These are phyloP conservation scores for Formica aserva DNA, from an alignment of 2,888 invertebrate species.

Conservation along the genomic window DNA sequence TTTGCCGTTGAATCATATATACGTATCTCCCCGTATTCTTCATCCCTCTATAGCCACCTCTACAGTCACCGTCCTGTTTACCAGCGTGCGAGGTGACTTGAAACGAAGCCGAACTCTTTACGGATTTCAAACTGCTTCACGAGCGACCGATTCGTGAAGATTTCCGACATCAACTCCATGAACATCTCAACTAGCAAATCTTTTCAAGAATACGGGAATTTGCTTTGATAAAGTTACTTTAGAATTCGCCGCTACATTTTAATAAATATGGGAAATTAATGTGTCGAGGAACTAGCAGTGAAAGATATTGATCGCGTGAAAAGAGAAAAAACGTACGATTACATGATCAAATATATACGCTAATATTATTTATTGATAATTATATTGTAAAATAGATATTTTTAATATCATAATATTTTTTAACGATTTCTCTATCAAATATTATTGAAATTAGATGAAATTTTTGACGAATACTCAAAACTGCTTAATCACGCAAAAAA, in stretches of 20 bases:
- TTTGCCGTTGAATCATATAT: conserved; percentile 66
- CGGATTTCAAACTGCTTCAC: conserved; percentile 31
- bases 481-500: background rate
- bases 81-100: conserved; percentile 39
- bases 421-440: conserved; percentile 16
- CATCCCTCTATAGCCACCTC: background rate
- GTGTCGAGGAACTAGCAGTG: conserved; percentile 52
- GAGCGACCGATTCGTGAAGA: conserved; percentile 12
- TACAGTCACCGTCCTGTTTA: conserved; percentile 56
- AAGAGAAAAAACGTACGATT: conserved; percentile 55
- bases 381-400: conserved; percentile 12
- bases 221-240: conserved; percentile 61
- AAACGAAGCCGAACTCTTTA: conserved; percentile 52
- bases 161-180: conserved; percentile 52
- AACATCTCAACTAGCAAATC: conserved; percentile 53
- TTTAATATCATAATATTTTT: conserved; percentile 49
- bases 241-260: conserved; percentile 51
- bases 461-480: background rate
- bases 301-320: conserved; percentile 43
- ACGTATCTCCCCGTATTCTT: conserved; percentile 14
- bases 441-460: background rate
- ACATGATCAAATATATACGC: conserved; percentile 62
- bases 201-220: background rate
- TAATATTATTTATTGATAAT: conserved; percentile 58
- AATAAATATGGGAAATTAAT: conserved; percentile 27